phyloP scores from a whole-genome alignment of 2,797 vertebrate genomes.

The Lepilemur septentrionalis region DNA sequence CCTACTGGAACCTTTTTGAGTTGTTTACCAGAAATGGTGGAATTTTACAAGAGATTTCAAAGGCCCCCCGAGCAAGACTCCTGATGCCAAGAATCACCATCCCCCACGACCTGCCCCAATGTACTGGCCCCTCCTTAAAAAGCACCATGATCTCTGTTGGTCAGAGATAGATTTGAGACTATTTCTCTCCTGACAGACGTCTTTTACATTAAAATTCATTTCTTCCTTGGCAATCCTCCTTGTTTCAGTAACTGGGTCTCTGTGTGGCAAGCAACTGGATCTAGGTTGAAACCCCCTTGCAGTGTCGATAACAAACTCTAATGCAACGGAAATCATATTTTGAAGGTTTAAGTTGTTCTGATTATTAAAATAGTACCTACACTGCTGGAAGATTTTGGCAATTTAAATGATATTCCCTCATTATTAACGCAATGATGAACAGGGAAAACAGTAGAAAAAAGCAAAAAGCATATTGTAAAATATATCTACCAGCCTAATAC shows the following conservation, averaged over 20 bases:
- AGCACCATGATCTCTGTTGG: neutral
- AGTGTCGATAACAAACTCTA: neutral
- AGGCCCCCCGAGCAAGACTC: neutral
- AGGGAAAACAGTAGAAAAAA: neutral
- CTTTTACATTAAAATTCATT: neutral
- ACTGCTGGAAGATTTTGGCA: neutral
- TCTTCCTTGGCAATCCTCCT: neutral
- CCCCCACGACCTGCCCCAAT: neutral
- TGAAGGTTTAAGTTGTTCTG: slow-evolving; percentile 38
- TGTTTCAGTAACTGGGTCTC: neutral
- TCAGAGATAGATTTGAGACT: neutral
- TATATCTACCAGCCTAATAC: neutral
- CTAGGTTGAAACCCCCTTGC: neutral
- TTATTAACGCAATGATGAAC: neutral
- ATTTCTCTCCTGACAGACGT: neutral
- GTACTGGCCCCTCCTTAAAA: neutral
- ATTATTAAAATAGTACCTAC: neutral
- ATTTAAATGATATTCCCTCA: slow-evolving; percentile 33
- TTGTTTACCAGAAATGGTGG: neutral
- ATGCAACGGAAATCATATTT: neutral
- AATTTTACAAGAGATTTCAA: neutral
- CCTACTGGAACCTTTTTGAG: neutral
- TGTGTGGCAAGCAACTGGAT: neutral
- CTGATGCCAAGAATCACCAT: neutral
- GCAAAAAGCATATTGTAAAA: slow-evolving; percentile 13